Percentiles rank a stretch among this genome's conserved stretches.
These are phyloP conservation scores for Dynastes maya DNA, from an alignment of 2,888 invertebrate genomes.

Conservation along the genomic window DNA sequence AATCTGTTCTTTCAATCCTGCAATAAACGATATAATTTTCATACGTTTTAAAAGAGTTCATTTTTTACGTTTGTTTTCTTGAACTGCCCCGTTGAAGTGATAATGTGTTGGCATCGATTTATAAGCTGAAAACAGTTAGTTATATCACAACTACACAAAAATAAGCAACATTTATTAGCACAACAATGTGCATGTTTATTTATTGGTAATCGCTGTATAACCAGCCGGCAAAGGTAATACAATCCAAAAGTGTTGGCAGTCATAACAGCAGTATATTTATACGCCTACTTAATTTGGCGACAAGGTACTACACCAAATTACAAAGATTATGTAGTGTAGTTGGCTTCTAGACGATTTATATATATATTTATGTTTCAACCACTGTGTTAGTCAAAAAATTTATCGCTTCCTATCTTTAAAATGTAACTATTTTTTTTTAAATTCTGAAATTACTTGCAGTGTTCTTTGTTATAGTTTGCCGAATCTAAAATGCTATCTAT, in stretches of 20 bases:
- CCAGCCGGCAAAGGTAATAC: neutral
- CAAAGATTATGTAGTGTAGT: neutral
- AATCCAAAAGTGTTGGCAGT: slow-evolving; percentile 5
- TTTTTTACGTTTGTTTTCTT: too few species aligned
- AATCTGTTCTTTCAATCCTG: too few species aligned
- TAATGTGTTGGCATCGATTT: slow-evolving; percentile 1
- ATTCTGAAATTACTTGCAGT: too few species aligned
- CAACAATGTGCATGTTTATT: neutral
- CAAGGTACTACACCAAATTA: slow-evolving; percentile 11
- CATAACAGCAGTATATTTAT: slow-evolving; percentile 11
- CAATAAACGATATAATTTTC: too few species aligned
- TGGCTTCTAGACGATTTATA: neutral
- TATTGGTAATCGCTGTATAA: neutral
- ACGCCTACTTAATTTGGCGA: slow-evolving; percentile 21
- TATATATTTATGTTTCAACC: neutral
- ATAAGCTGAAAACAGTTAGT: neutral
- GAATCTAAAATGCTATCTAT: too few species aligned
- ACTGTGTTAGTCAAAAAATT: slow-evolving; percentile 7
- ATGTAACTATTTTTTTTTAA: too few species aligned
- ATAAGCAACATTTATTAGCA: slow-evolving; percentile 3
- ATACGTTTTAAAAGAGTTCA: too few species aligned
- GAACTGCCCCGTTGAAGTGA: neutral
- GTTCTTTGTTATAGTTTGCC: too few species aligned
- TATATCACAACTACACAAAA: neutral
- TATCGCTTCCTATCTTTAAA: neutral